phyloP scores from a whole-genome alignment of 2,113 vertebrate genomes.

The Rutilus rutilus region DNA sequence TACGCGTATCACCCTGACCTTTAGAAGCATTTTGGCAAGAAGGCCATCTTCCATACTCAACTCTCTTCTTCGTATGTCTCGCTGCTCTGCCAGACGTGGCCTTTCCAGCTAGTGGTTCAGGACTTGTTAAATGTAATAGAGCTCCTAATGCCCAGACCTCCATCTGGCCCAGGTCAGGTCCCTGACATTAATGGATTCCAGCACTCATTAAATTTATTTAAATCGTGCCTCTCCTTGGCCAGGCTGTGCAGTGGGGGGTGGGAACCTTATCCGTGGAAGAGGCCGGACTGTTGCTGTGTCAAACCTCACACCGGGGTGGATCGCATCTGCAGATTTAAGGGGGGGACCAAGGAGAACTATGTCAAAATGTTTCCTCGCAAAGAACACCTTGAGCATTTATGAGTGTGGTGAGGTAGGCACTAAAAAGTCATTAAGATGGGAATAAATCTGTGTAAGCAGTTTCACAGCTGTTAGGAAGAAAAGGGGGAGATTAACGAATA shows the following conservation, averaged over 20 bases:
- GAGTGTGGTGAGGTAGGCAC: constrained; percentile 13
- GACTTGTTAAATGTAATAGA: constrained; percentile 61
- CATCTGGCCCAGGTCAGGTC: constrained; percentile 56
- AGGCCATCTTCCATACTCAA: constrained; percentile 16
- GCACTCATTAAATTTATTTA: constrained; percentile 58
- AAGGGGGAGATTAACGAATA: background rate
- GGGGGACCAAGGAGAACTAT: constrained; percentile 34
- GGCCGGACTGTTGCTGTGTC: constrained; percentile 23
- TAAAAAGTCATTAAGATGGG: constrained; percentile 15
- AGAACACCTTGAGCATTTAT: constrained; percentile 33
- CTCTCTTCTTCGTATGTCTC: constrained; percentile 3
- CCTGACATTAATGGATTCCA: constrained; percentile 62
- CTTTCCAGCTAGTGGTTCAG: constrained; percentile 55
- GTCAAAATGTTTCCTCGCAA: constrained; percentile 24
- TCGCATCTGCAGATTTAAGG: constrained; percentile 7
- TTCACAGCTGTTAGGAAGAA: constrained; percentile 13
- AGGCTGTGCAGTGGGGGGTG: background rate
- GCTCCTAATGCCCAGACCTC: constrained; percentile 53
- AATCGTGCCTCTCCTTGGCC: constrained; percentile 43
- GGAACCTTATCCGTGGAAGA: constrained; percentile 30
- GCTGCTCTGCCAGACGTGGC: constrained; percentile 43
- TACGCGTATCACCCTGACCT: constrained; percentile 64
- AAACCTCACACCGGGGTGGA: constrained; percentile 36
- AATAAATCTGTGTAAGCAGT: constrained; percentile 25
- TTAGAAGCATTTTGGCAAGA: constrained; percentile 53